phyloP scores from a whole-genome alignment of 2,797 vertebrate species.

The Heterohyrax brucei region DNA sequence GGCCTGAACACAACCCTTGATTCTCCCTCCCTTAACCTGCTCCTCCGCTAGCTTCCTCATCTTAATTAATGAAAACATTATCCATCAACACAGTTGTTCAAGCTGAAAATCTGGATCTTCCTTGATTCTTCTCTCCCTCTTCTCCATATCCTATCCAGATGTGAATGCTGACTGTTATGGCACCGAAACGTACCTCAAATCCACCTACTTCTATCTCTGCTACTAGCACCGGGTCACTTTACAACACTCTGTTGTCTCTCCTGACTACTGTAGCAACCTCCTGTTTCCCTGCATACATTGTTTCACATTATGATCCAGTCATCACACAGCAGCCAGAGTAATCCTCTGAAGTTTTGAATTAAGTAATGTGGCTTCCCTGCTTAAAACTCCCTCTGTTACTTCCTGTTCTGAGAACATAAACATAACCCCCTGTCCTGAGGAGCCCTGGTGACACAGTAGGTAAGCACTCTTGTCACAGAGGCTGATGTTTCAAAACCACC shows the following conservation, averaged over 20 bases:
- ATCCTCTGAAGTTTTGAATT: neutral
- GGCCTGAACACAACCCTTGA: neutral
- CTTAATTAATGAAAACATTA: neutral
- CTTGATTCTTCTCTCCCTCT: neutral
- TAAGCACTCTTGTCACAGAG: too few relatives aligned
- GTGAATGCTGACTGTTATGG: neutral
- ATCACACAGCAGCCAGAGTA: neutral
- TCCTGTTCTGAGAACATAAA: neutral
- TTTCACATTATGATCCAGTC: neutral
- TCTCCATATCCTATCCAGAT: neutral
- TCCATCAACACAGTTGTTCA: neutral
- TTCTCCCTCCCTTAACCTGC: neutral
- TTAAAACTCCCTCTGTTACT: constrained; percentile 4
- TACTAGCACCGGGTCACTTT: neutral
- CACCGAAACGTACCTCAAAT: neutral
- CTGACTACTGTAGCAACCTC: neutral
- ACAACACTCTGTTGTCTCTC: neutral
- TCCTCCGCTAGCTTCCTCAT: neutral
- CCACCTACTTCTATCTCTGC: neutral
- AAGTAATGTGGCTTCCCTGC: neutral
- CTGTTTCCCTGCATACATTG: neutral
- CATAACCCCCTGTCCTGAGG: neutral
- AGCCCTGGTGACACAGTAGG: too few relatives aligned
- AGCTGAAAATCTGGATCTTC: neutral
- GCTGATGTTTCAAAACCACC: too few relatives aligned